Percentiles rank a stretch among this genome's conserved stretches.
Conservation (phyloP, 1,140 invertebrate species). For the Linepithema humile region DNA sequence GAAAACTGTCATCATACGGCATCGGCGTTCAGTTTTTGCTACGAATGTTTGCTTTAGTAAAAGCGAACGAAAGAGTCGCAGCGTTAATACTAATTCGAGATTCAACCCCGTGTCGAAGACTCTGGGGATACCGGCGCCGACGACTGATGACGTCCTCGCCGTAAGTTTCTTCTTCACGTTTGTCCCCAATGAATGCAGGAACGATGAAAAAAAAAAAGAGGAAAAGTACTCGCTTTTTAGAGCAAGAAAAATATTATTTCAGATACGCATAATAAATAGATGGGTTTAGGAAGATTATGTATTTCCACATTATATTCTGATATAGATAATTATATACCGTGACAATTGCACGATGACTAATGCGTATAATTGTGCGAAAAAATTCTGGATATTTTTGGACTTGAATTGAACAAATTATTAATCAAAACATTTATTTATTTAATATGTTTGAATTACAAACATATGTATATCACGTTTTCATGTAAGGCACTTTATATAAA, state of each 20-base stretch:
- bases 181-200: not conserved
- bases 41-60: conserved; percentile 53
- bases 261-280: conserved; percentile 65
- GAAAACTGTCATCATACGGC: conserved; percentile 31
- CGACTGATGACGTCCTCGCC: conserved; percentile 63
- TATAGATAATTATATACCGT: not conserved
- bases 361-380: not conserved
- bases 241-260: conserved; percentile 76
- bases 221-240: conserved; percentile 66
- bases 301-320: not conserved
- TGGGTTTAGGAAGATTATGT: not conserved
- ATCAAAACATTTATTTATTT: too few species aligned
- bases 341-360: not conserved
- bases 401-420: too few species aligned
- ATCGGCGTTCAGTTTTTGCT: conserved; percentile 19
- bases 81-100: conserved; percentile 40
- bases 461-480: too few species aligned
- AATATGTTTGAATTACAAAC: too few species aligned
- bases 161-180: conserved; percentile 14
- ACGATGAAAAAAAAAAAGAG: not conserved
- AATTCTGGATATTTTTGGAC: not conserved
- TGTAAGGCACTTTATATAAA: too few species aligned
- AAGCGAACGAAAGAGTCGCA: conserved; percentile 56
- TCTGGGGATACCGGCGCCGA: not conserved
- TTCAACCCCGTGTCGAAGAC: conserved; percentile 12